Percentiles rank a stretch among this genome's conserved stretches.
phyloP scores from a whole-genome alignment of 2,797 vertebrate genomes.

The Monodelphis domestica region DNA sequence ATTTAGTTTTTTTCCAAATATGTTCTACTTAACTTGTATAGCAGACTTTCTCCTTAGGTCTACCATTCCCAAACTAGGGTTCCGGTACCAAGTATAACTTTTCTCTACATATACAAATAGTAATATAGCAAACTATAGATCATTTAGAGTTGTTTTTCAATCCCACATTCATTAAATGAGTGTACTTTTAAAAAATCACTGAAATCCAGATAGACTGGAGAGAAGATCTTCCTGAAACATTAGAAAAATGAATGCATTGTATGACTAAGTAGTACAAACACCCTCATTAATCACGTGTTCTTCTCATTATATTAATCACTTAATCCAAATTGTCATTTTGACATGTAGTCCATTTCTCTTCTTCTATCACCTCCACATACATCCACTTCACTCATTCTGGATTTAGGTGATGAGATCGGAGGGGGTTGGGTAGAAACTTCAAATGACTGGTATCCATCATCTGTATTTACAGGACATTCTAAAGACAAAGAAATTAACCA shows the following conservation, averaged over 20 bases:
- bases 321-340: slow-evolving; percentile 90
- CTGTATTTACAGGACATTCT: slow-evolving; percentile 78
- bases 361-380: slow-evolving; percentile 85
- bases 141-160: slow-evolving; percentile 78
- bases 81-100: slow-evolving; percentile 71
- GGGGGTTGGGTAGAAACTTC: slow-evolving; percentile 69
- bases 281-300: slow-evolving; percentile 78
- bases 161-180: slow-evolving; percentile 75
- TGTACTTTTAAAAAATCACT: slow-evolving; percentile 80
- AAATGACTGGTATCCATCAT: slow-evolving; percentile 79
- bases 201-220: slow-evolving; percentile 81
- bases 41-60: slow-evolving; percentile 53
- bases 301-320: slow-evolving; percentile 84
- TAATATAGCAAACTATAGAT: slow-evolving; percentile 65
- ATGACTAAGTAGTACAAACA: slow-evolving; percentile 78
- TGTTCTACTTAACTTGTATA: slow-evolving; percentile 61
- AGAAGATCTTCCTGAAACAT: slow-evolving; percentile 82
- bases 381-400: slow-evolving; percentile 84
- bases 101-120: not conserved
- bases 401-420: slow-evolving; percentile 67
- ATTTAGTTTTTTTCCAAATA: slow-evolving; percentile 61
- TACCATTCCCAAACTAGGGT: slow-evolving; percentile 51
- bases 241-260: slow-evolving; percentile 78
- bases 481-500: slow-evolving; percentile 85
- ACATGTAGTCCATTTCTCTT: slow-evolving; percentile 85